These are phyloP conservation scores for Petroica traversi DNA, from an alignment of 2,113 vertebrate genomes.

Conservation along the genomic window DNA sequence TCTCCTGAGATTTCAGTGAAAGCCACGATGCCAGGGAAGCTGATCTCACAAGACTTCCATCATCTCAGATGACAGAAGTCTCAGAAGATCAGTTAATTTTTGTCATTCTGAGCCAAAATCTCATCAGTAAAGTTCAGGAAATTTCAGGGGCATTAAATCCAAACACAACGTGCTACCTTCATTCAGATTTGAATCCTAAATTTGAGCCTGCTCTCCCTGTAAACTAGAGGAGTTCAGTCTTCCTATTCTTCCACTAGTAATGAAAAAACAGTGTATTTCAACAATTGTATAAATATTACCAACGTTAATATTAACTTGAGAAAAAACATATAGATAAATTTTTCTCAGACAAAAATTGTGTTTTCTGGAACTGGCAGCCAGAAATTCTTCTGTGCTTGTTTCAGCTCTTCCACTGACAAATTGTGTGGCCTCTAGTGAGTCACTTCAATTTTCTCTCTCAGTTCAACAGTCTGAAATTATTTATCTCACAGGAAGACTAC, in stretches of 20 bases:
- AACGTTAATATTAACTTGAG: neutral
- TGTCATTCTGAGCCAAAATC: slow-evolving; percentile 44
- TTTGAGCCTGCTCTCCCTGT: neutral
- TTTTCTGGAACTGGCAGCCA: neutral
- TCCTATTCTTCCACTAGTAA: neutral
- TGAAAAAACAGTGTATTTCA: neutral
- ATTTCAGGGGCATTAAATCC: slow-evolving; percentile 37
- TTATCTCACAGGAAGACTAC: slow-evolving; percentile 29
- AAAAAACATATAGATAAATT: neutral
- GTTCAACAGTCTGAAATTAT: slow-evolving; percentile 27
- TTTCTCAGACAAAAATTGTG: neutral
- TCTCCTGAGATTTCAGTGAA: slow-evolving; percentile 46
- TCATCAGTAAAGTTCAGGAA: slow-evolving; percentile 18
- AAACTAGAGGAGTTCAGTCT: neutral
- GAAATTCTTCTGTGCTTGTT: slow-evolving; percentile 16
- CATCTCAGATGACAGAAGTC: slow-evolving; percentile 55
- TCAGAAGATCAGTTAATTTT: slow-evolving; percentile 55
- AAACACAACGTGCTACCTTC: neutral
- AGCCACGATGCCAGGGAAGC: slow-evolving; percentile 36
- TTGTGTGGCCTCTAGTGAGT: neutral
- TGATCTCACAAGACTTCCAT: slow-evolving; percentile 67
- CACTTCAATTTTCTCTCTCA: neutral
- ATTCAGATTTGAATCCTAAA: neutral
- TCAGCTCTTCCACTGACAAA: slow-evolving; percentile 31
- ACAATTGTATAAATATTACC: neutral